Base-by-base conservation (phyloP, 2,797 vertebrate species). In the Rhabdomys pumilio region DNA sequence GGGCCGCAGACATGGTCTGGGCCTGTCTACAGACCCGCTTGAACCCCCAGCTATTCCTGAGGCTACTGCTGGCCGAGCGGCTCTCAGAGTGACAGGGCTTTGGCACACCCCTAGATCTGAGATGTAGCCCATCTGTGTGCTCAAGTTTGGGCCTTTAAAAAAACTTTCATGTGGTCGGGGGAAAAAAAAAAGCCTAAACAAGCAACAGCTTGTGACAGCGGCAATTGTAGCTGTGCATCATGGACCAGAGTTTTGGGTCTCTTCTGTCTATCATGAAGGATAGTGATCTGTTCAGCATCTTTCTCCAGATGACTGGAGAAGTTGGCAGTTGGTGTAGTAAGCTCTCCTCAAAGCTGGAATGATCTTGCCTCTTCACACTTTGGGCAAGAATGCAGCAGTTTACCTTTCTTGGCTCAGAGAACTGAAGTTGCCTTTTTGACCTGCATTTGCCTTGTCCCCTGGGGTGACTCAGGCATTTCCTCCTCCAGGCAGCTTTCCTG, bases 401-500 rank as follows among this genome's bases (percentile, higher is more conserved):
- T 19, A 38, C 55, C 34, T 20, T 69, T 53, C 19, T 81, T 85
- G 24, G n/a, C 63, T 80, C n/a, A 47, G 65, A 92, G 72, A 63
- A 88, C 67, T 81, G 31, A 53, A 76, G 17, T n/a, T 19, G 82
- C 63, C 69, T 82, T 94, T 96, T 61, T 75, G 91, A 90, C 69
- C 73, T 67, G 31, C 15, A 61, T 63, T 85, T 84, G 44, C 90
- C 63, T 31, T 9, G 10, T 50, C 89, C 41, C 63, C 83, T 95
- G 63, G 38, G 41, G 73, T 90, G 76, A 88, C 67, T 69, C 55
- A 76, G 96, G 79, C 91, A 69, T 90, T 96, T 90, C 96, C 92
- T 97, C 95, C 89, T 95, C 96, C 96, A 93, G 94, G 96, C 96
- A 95, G 97, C 88, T 86, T 89, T 97, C 96, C 96, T 97, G 88